Base-by-base conservation (phyloP, 2,888 invertebrate genomes). In the Buathra laborator region DNA sequence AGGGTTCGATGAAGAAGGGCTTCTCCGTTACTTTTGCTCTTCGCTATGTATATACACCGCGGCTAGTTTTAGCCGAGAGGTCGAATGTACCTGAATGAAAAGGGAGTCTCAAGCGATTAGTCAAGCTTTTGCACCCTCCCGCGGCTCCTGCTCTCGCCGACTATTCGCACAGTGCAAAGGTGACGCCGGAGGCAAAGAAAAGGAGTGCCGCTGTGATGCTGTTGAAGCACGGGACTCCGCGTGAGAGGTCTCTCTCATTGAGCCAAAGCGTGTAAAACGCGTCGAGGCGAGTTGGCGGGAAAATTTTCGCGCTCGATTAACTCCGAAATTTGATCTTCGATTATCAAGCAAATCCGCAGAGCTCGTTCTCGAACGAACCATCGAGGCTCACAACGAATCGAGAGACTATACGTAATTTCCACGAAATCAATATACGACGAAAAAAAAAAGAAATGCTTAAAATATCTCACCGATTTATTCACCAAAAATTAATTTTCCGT, bases 81-180 rank as follows among this genome's bases (percentile, higher is more conserved):
- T 62, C 56, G 62, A 77, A 75, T 78, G 53, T 87, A 87, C 84
- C 87, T 88, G 86, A 90, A 90, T 86, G 88, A 81, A 86, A 81
- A 88, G 83, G 86, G 86, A 84, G 85, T 81, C 86, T 86, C 82
- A 83, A 84, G 83, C 83, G 76, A 86, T 85, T 84, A 85, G 85
- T 85, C 79, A 85, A 62, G 85, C 82, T 76, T 78, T 68, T 84
- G 82, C 78, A 74, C 56, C 82, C 75, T 76, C 76, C 70, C 82
- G 79, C 86, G 84, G 83, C 70, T 76, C 43, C 53, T 9, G 62
- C 66, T 32, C 66, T 32, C 19, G 24, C 48, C 37, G 37, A 16
- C 48, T 48, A 43, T 56, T 75, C 59, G 12, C 32, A 44, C 66
- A 78, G 48, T 44, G 67, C 59, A 66, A 82, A 79, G 59, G 81